Evolutionary conservation across 2,888 invertebrate genomes (phyloP), one percentile per base, ranked within the genome.

Genomic region (Tetropium fuscum): DNA sequence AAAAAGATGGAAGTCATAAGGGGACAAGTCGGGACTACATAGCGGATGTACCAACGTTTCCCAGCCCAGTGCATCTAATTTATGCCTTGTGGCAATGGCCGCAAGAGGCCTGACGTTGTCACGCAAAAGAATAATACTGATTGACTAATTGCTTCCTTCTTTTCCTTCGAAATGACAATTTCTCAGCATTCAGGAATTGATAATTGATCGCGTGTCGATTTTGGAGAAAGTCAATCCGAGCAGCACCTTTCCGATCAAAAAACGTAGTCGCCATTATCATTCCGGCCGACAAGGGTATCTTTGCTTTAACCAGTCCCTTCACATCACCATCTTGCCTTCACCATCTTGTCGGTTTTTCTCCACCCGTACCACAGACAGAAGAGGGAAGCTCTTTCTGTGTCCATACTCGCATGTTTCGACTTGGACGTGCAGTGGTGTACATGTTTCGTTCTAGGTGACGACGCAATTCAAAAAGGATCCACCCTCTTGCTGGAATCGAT

Each of bases 1-100:
- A 65, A 72, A 73, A 58, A 32, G 32, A 72, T 72, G 65, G 49
- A 56, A 70, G 45, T 74, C 68, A 58, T 66, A 71, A 44, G 71
- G 71, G 43, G 73, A 70, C 57, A 73, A 59, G 51, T 71, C 69
- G n/a, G 68, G 64, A 60, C 71, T n/a, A 15, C 10, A 61, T 8
- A 38, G 61, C 8, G 58, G 54, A 18, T 48, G 61, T 20, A 58
- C 58, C 10, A 58, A 27, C 41, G 27, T 53, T 48, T 41, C 10
- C 53, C 54, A 61, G 2, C 36, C 6, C 16, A 41, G 41, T 57
- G 36, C 18, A n/a, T 53, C 18, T 15, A 56, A 20, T 49, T 56
- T 60, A 49, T 45, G 3, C 5, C 8, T 30, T 15, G 15, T 32
- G 8, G 7, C 16, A 15, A 20, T 18, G 38, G 51, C 36, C 19